These are phyloP conservation scores for Dendrocincla fuliginosa DNA, from an alignment of 2,797 vertebrate genomes.

Conservation along the genomic window DNA sequence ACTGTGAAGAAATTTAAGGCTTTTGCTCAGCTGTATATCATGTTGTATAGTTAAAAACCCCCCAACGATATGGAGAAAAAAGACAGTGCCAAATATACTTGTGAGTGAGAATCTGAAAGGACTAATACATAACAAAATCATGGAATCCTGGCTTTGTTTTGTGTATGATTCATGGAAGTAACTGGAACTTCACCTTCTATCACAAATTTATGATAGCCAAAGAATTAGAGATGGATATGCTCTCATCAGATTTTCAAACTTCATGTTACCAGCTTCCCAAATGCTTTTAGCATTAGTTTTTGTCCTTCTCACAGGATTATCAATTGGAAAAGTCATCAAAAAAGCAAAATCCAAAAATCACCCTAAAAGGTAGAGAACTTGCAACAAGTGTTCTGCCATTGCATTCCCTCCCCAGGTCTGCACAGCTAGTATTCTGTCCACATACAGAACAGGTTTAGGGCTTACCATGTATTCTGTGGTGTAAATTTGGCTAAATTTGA, in stretches of 20 bases:
- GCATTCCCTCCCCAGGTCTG: not conserved
- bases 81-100: not conserved
- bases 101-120: not conserved
- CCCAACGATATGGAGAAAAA: not conserved
- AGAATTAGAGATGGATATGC: not conserved
- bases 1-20: not conserved
- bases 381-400: not conserved
- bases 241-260: not conserved
- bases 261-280: not conserved
- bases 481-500: not conserved
- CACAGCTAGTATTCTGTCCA: not conserved
- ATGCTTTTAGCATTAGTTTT: not conserved
- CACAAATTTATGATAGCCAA: not conserved
- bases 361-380: not conserved
- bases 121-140: not conserved
- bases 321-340: not conserved
- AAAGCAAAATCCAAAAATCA: not conserved
- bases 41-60: fast-evolving
- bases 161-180: not conserved
- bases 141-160: not conserved
- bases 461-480: not conserved
- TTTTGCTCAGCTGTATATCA: not conserved
- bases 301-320: not conserved
- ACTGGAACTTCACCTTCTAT: not conserved
- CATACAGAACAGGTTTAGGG: not conserved